phyloP scores from a whole-genome alignment of 2,797 vertebrate genomes.

The Liparis tanakae region DNA sequence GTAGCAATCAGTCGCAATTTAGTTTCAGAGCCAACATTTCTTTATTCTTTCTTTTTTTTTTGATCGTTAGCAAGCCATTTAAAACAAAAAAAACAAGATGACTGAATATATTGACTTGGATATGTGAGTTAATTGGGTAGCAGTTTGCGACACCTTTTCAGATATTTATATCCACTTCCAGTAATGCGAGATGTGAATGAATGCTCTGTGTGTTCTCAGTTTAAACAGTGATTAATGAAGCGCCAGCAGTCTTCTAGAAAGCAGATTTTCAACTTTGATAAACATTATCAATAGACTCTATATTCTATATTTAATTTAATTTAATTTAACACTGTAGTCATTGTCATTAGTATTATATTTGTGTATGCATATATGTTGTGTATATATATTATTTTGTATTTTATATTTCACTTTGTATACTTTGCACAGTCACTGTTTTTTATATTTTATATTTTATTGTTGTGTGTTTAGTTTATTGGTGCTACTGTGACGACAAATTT shows the following conservation, averaged over 20 bases:
- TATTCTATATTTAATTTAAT: too few species aligned
- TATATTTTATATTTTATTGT: too few species aligned
- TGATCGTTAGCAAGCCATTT: conserved; percentile 20
- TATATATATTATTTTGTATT: too few species aligned
- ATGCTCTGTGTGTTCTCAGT: conserved; percentile 28
- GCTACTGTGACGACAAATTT: too few species aligned
- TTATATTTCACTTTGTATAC: too few species aligned
- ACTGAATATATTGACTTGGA: neutral
- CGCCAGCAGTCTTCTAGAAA: conserved; percentile 20
- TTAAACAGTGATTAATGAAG: conserved; percentile 38
- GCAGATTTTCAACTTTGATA: conserved; percentile 15
- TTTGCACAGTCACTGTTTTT: too few species aligned
- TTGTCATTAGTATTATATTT: too few species aligned
- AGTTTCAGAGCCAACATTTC: conserved; percentile 25
- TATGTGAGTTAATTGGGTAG: conserved; percentile 7
- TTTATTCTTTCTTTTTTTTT: conserved; percentile 8
- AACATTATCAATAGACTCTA: too few species aligned
- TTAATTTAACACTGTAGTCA: too few species aligned
- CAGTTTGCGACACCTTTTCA: conserved; percentile 17
- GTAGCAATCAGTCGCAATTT: conserved; percentile 8
- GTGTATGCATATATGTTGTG: too few species aligned
- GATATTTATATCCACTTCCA: conserved; percentile 11
- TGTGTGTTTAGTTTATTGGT: too few species aligned
- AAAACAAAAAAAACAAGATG: neutral
- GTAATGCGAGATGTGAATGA: conserved; percentile 38